Base-by-base conservation (phyloP, 1,140 invertebrate species). In the Aphelinus certus region DNA sequence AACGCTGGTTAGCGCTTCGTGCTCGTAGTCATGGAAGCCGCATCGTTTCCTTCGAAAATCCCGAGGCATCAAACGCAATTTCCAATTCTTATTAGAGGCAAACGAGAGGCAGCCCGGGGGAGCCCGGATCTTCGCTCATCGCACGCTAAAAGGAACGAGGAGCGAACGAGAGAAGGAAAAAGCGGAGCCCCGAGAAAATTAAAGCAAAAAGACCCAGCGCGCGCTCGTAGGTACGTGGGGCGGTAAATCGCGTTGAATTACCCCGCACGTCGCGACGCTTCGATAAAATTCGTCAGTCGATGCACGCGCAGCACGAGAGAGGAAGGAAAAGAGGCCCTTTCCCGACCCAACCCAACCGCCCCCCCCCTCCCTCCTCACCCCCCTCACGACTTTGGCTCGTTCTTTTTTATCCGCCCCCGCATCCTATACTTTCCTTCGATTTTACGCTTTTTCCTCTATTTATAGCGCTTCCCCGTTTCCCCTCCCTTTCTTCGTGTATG, bases 41-140 rank as follows among this genome's bases (percentile, higher is more conserved):
- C 68, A 47, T 51, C 64, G 58, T 57, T 76, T 76, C 69, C 75
- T 76, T 67, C 69, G 63, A 71, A 71, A 71, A 76, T 76, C 56
- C 51, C 63, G 69, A 67, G 56, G 69, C 57, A 72, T 72, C 75
- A 68, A 76, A 72, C 53, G 69, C 64, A 76, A 76, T 76, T 76
- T 76, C 75, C 69, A 76, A 76, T 76, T 76, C 69, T 76, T 63
- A 76, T 76, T 76, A 72, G 57, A 65, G 67, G 43, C 7, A 61
- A 75, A 75, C 56, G 74, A 75, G 55, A 51, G n/a, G n/a, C 53
- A 26, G 48, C 42, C 26, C 72, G 26, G 26, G 26, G 26, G 51
- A 77, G 56, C 73, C 70, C 71, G 45, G 77, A 79, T 78, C 67
- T 78, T 66, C 75, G 70, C 76, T 79, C 76, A 60, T 56, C 64